Evolutionary conservation across 2,797 vertebrate species (phyloP).

Genomic region (Gallirallus australis): DNA sequence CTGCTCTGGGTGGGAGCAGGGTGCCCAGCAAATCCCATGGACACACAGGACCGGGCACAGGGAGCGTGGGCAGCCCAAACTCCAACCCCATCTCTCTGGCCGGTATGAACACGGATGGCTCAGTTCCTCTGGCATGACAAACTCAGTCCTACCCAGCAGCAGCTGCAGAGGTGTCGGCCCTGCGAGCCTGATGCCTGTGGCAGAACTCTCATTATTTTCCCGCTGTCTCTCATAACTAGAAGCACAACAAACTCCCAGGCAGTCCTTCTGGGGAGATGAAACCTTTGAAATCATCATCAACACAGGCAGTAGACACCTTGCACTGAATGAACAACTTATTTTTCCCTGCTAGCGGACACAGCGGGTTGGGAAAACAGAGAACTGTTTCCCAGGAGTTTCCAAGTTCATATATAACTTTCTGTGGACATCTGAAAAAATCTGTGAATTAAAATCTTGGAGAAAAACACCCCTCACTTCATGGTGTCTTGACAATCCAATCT

Average conservation of each 20-base stretch:
- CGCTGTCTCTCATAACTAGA: neutral
- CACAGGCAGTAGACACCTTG: neutral
- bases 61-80: accelerated
- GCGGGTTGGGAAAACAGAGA: neutral
- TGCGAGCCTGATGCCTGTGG: neutral
- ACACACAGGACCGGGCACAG: neutral
- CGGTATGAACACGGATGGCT: neutral
- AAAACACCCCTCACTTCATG: neutral
- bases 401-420: neutral
- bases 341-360: neutral
- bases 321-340: neutral
- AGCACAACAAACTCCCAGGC: neutral
- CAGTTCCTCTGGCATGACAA: accelerated
- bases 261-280: neutral
- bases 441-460: neutral
- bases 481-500: neutral
- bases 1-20: neutral
- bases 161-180: neutral
- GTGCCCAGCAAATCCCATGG: neutral
- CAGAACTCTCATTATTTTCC: neutral
- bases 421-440: neutral
- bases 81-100: neutral
- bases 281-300: neutral
- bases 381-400: neutral
- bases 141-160: neutral